Percentiles rank a stretch among this genome's conserved stretches.
Evolutionary conservation across 1,140 invertebrate species (phyloP).

Genomic region (Watersipora subatra): DNA sequence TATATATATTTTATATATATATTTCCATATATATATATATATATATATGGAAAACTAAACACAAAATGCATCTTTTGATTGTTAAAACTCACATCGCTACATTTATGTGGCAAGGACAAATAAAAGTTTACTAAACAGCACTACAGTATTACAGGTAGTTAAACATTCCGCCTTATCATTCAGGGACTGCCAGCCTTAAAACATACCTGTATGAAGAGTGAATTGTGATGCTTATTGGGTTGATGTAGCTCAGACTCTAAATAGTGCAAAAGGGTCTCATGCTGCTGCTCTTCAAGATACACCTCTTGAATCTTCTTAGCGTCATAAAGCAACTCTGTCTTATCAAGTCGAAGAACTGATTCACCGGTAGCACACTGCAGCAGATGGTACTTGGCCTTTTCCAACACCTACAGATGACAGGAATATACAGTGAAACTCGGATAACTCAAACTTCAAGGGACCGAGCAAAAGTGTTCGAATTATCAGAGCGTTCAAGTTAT

Average conservation of each 20-base stretch:
- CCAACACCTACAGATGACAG: conserved; percentile 5
- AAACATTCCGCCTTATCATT: too few species aligned
- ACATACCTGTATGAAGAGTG: too few species aligned
- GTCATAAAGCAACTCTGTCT: conserved; percentile 6
- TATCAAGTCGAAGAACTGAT: conserved; percentile 14
- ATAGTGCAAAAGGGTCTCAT: conserved; percentile 19
- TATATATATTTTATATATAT: too few species aligned
- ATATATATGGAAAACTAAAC: too few species aligned
- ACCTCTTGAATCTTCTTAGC: conserved; percentile 9
- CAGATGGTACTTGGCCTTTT: conserved; percentile 11
- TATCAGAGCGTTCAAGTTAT: background rate
- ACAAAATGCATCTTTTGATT: too few species aligned
- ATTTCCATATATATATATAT: too few species aligned
- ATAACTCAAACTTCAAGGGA: background rate
- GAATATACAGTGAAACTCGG: background rate
- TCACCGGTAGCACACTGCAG: conserved; percentile 21
- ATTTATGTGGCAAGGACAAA: too few species aligned
- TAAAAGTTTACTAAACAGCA: too few species aligned
- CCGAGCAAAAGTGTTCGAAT: background rate
- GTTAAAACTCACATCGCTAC: too few species aligned
- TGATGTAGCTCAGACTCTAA: conserved; percentile 11
- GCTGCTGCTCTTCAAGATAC: conserved; percentile 24
- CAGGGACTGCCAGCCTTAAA: too few species aligned
- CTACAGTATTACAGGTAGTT: too few species aligned
- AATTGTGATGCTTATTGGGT: too few species aligned